A percentile compares a stretch with the other conserved stretches of the same genome.
Evolutionary conservation across 1,140 invertebrate genomes (phyloP).

Genomic region (Phymastichus coffea): DNA sequence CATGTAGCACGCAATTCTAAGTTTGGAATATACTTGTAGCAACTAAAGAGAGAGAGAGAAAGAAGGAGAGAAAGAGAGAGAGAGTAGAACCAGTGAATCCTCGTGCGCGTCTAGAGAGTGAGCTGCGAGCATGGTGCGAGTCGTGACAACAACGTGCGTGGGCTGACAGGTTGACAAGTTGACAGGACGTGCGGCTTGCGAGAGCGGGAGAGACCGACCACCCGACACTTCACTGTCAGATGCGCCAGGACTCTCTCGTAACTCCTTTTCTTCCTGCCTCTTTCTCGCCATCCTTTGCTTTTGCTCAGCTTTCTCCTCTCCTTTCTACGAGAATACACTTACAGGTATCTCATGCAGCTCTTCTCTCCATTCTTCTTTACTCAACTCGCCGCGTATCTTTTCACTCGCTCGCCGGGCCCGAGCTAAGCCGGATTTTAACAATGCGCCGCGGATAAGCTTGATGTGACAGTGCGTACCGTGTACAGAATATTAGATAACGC

Average conservation of each 20-base stretch:
- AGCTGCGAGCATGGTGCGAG: slow-evolving; percentile 10
- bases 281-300: slow-evolving; percentile 17
- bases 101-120: neutral
- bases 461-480: no score
- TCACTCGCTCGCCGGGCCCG: no score
- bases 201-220: slow-evolving; percentile 38
- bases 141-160: slow-evolving; percentile 50
- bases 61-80: no score
- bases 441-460: no score
- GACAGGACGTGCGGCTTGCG: slow-evolving; percentile 39
- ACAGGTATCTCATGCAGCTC: no score
- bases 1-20: no score
- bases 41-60: no score
- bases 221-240: slow-evolving; percentile 53
- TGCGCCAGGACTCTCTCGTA: slow-evolving; percentile 41
- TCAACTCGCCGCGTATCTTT: no score
- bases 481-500: no score
- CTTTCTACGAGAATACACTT: slow-evolving; percentile 11
- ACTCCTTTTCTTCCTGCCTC: slow-evolving; percentile 39
- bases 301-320: slow-evolving; percentile 8
- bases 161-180: slow-evolving; percentile 55
- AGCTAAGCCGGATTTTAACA: no score
- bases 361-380: slow-evolving; percentile 16
- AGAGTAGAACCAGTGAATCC: slow-evolving; percentile 34
- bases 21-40: no score